Conservation (phyloP, 2,797 vertebrate species). For the Acanthurus lineatus region DNA sequence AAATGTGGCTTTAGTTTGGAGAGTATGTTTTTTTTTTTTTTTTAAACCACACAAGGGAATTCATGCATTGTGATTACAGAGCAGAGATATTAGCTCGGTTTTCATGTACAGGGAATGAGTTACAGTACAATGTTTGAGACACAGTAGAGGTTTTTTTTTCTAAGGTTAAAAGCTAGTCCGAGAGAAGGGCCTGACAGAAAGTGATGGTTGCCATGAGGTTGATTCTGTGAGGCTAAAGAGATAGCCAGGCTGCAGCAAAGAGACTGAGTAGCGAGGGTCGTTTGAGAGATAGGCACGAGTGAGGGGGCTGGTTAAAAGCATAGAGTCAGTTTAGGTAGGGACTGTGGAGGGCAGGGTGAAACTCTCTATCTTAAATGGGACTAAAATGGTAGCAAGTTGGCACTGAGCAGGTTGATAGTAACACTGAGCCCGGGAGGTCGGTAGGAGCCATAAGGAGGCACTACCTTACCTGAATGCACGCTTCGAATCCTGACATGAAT, state of each 20-base stretch:
- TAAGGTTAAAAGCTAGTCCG: constrained; percentile 69
- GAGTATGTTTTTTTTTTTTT: constrained; percentile 30
- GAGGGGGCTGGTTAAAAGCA: constrained; percentile 73
- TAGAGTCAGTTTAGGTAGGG: constrained; percentile 76
- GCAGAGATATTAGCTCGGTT: constrained; percentile 55
- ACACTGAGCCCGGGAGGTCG: constrained; percentile 70
- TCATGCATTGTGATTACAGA: constrained; percentile 36
- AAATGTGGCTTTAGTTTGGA: constrained; percentile 68
- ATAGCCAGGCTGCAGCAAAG: constrained; percentile 57
- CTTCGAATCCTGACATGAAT: constrained; percentile 48
- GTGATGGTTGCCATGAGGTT: constrained; percentile 72
- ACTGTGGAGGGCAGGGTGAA: constrained; percentile 59
- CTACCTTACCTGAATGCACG: constrained; percentile 66
- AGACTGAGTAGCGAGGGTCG: constrained; percentile 66
- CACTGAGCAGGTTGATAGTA: constrained; percentile 88
- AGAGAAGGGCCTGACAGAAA: constrained; percentile 76
- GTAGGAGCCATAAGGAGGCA: constrained; percentile 54
- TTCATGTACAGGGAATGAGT: constrained; percentile 55
- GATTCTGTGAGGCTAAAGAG: constrained; percentile 54
- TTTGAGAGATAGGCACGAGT: constrained; percentile 74
- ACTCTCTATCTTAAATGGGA: constrained; percentile 81
- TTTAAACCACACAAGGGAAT: constrained; percentile 43
- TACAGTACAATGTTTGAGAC: constrained; percentile 63
- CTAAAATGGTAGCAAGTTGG: constrained; percentile 86
- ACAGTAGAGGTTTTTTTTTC: constrained; percentile 52